phyloP scores from a whole-genome alignment of 2,888 invertebrate species.

The Eudasyphora cyanicolor region DNA sequence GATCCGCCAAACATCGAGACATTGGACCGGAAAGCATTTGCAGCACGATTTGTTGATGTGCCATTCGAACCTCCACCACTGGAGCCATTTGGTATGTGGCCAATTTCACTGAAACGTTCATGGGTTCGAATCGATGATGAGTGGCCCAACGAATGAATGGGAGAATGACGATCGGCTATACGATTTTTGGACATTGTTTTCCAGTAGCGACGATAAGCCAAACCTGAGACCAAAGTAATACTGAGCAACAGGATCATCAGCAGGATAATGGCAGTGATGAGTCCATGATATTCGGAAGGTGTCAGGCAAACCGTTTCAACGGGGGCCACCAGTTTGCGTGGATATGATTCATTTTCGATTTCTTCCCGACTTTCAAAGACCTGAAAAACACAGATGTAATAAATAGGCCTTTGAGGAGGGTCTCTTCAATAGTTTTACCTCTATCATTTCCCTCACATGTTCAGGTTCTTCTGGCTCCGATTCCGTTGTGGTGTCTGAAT shows the following conservation, averaged over 20 bases:
- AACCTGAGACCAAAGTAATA: slow-evolving; percentile 86
- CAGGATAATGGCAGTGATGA: slow-evolving; percentile 89
- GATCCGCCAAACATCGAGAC: slow-evolving; percentile 85
- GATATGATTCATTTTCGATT: slow-evolving; percentile 83
- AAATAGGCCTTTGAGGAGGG: no score
- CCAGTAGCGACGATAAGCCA: slow-evolving; percentile 91
- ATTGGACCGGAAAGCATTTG: slow-evolving; percentile 76
- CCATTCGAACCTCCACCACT: slow-evolving; percentile 69
- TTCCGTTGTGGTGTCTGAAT: slow-evolving; percentile 39
- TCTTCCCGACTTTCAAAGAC: slow-evolving; percentile 91
- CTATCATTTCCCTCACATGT: slow-evolving; percentile 93
- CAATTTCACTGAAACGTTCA: slow-evolving; percentile 79
- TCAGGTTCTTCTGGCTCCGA: slow-evolving; percentile 82
- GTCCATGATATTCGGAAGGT: slow-evolving; percentile 90
- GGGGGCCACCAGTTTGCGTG: slow-evolving; percentile 84
- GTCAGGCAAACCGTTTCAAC: slow-evolving; percentile 89
- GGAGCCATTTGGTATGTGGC: slow-evolving; percentile 70
- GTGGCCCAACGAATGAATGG: slow-evolving; percentile 76
- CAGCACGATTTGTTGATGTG: slow-evolving; percentile 74
- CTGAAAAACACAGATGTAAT: slow-evolving; percentile 78
- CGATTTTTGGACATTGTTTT: slow-evolving; percentile 88
- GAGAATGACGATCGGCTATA: slow-evolving; percentile 81
- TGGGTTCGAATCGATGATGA: slow-evolving; percentile 81
- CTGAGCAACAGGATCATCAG: slow-evolving; percentile 88
- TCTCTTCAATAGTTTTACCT: slow-evolving; percentile 81